Evolutionary conservation across 2,888 invertebrate genomes (phyloP).

Genomic region (Stegana nigrithorax): DNA sequence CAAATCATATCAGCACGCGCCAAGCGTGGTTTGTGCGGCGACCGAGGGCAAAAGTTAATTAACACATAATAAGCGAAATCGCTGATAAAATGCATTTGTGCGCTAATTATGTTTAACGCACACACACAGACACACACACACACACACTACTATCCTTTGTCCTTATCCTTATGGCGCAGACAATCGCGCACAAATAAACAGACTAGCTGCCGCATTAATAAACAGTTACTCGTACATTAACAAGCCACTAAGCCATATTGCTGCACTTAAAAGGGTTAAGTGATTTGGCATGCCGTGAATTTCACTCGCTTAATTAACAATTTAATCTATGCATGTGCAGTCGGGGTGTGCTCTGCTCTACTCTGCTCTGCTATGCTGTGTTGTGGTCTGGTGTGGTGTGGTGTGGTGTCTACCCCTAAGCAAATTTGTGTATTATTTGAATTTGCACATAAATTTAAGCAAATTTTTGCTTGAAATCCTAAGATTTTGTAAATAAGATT

Average conservation of each 20-base stretch:
- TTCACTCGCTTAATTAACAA: neutral
- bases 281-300: neutral
- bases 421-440: too few relatives aligned
- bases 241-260: constrained; percentile 1
- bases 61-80: constrained; percentile 10
- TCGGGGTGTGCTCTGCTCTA: too few relatives aligned
- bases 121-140: neutral
- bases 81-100: neutral
- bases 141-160: neutral
- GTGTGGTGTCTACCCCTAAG: too few relatives aligned
- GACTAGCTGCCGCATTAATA: too few relatives aligned
- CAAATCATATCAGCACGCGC: neutral
- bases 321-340: too few relatives aligned
- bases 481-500: too few relatives aligned
- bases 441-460: neutral
- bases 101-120: neutral
- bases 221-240: constrained; percentile 8
- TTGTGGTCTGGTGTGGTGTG: too few relatives aligned
- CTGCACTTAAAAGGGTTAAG: constrained; percentile 1
- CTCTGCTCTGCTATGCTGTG: too few relatives aligned
- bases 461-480: neutral
- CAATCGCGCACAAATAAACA: neutral
- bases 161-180: too few relatives aligned
- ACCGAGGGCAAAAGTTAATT: neutral
- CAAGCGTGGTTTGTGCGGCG: too few relatives aligned